Base-by-base conservation (phyloP, 2,888 invertebrate genomes). In the Notodromas monacha region DNA sequence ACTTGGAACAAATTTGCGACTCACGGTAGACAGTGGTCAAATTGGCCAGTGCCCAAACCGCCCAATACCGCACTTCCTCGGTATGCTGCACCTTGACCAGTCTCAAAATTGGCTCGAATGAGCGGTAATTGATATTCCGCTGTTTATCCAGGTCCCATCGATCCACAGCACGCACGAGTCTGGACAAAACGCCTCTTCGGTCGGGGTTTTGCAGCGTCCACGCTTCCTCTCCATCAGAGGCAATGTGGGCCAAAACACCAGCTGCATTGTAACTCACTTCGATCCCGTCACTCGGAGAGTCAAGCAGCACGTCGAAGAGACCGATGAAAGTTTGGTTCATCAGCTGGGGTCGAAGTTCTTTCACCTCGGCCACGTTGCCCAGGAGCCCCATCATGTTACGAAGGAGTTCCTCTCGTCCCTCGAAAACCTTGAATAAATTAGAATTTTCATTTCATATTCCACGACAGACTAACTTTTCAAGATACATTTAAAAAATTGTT, bases 311-410 rank as follows among this genome's bases (percentile, higher is more conserved):
- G 35, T 73, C 68, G 52, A 89, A 86, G 3, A 81, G 74, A 2
- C 59, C 53, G 16, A 89, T 63, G 48, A 77, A 81, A 39, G 68
- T 62, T 34, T 63, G 54, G 34, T 69, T 66, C 73, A 89, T 77
- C 31, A 92, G 56, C 38, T 68, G 61, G 3, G 63, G 60, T 14
- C 89, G 60, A 12, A 92, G 54, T 37, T 61, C 56, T 33, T 65
- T 61, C 0, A 89, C 89, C 52, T 92, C 92, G 1, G 89, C 86
- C 4, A 92, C 81, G 49, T 92, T 92, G 4, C 89, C 89, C 37
- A 84, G 52, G 8, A 77, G 53, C 2, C 89, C 92, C 86, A 92
- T 86, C 89, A 92, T 92, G 48, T 92, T 92, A 29, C 89, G 58
- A 29, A 89, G 56, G 26, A 92, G 50, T 45, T 86, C 84, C 36